Evolutionary conservation across 37 sponge, comb jelly and placozoan genomes (phyloP).

Genomic region (Aplysina aerophoba): DNA sequence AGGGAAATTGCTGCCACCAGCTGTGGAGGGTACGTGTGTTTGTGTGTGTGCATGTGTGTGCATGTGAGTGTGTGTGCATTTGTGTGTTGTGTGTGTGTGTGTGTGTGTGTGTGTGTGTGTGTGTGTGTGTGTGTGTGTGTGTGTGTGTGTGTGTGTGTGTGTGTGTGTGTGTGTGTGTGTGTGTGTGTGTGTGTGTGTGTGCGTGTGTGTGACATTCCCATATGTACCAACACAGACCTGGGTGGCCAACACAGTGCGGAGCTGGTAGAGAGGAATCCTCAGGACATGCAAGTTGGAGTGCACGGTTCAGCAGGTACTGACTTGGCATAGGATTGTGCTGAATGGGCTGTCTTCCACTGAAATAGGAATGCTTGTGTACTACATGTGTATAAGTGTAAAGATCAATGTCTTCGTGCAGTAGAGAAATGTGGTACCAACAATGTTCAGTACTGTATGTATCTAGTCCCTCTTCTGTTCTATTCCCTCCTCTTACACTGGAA

Average conservation of each 20-base stretch:
- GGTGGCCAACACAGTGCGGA: neutral
- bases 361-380: conserved; percentile 7
- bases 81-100: neutral
- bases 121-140: neutral
- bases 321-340: too few relatives aligned
- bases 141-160: neutral
- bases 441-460: conserved; percentile 36
- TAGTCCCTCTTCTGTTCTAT: too few relatives aligned
- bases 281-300: conserved; percentile 27
- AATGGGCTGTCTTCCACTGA: neutral
- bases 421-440: conserved; percentile 27
- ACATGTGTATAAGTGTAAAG: neutral
- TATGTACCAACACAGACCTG: neutral
- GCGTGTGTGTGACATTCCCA: neutral
- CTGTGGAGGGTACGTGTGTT: conserved; percentile 1
- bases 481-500: too few relatives aligned
- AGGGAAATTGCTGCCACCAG: conserved; percentile 48
- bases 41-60: neutral
- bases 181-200: too few relatives aligned
- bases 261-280: neutral
- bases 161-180: too few relatives aligned
- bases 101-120: too few relatives aligned
- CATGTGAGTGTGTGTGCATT: neutral
- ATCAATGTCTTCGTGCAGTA: neutral
- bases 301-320: neutral